These are phyloP conservation scores for Gerosis bhagava DNA, from an alignment of 2,888 invertebrate species.

Conservation along the genomic window DNA sequence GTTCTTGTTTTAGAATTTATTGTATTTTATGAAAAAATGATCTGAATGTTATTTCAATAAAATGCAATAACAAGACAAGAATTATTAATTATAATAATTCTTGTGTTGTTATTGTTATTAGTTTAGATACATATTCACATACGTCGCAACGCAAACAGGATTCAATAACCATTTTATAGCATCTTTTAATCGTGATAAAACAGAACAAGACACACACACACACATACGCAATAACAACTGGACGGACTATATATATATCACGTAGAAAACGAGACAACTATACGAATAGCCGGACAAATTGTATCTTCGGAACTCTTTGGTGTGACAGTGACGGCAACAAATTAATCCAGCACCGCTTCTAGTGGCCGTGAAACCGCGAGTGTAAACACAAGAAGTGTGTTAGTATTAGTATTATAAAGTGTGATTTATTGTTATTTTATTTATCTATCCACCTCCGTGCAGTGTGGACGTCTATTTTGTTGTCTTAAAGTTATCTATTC, in stretches of 20 bases:
- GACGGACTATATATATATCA: too few species aligned
- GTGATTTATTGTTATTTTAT: too few species aligned
- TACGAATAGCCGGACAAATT: slow-evolving; percentile 22
- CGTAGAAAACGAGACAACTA: slow-evolving; percentile 48
- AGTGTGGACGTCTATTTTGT: too few species aligned
- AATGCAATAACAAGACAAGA: too few species aligned
- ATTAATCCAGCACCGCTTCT: slow-evolving; percentile 31
- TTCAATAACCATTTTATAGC: slow-evolving; percentile 56
- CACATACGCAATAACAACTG: slow-evolving; percentile 59
- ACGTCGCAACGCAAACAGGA: slow-evolving; percentile 11
- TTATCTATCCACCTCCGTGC: too few species aligned
- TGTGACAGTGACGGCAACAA: slow-evolving; percentile 29
- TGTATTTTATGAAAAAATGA: too few species aligned
- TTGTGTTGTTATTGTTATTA: too few species aligned
- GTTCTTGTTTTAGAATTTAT: too few species aligned
- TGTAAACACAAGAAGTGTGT: slow-evolving; percentile 63
- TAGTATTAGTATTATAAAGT: too few species aligned
- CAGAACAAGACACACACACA: slow-evolving; percentile 61
- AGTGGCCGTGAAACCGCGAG: slow-evolving; percentile 66
- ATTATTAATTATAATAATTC: too few species aligned
- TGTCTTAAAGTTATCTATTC: too few species aligned
- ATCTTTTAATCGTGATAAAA: slow-evolving; percentile 67
- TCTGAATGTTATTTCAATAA: too few species aligned
- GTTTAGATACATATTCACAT: background rate
- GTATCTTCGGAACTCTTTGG: slow-evolving; percentile 21